phyloP scores from a whole-genome alignment of 2,797 vertebrate species.

The Denticeps clupeoides region DNA sequence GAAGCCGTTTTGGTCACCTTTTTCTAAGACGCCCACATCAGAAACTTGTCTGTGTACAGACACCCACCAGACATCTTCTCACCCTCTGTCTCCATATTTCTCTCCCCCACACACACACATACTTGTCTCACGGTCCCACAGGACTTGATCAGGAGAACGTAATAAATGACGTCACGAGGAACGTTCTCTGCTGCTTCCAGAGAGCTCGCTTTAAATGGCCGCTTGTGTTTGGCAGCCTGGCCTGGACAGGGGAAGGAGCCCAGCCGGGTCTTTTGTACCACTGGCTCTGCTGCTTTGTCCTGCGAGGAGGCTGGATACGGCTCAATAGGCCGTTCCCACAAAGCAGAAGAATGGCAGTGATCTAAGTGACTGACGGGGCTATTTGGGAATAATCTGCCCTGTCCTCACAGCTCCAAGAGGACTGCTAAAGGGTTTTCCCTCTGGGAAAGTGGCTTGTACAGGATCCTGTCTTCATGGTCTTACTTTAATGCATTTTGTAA shows the following conservation, averaged over 20 bases:
- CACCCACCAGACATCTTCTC: background rate
- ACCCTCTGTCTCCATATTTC: background rate
- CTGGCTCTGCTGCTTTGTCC: constrained; percentile 42
- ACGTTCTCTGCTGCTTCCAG: constrained; percentile 26
- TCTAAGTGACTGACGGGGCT: constrained; percentile 34
- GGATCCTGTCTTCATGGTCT: too few species aligned
- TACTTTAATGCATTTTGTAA: too few species aligned
- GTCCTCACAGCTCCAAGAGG: constrained; percentile 42
- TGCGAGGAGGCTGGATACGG: constrained; percentile 38
- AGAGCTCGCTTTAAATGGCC: constrained; percentile 22
- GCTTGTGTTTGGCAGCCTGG: constrained; percentile 28
- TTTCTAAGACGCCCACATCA: too few species aligned
- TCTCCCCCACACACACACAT: background rate
- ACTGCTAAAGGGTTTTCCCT: constrained; percentile 29
- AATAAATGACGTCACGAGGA: constrained; percentile 41
- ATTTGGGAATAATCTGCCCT: constrained; percentile 36
- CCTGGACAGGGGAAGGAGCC: constrained; percentile 30
- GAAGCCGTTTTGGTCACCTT: background rate
- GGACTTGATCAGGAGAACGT: too few species aligned
- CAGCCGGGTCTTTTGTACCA: constrained; percentile 31
- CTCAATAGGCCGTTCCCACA: constrained; percentile 54
- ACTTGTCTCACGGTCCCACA: background rate
- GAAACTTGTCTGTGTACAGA: background rate
- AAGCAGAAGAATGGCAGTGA: constrained; percentile 43
- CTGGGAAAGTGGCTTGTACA: constrained; percentile 7